Conservation (phyloP, 2,113 vertebrate genomes). For the Heptranchias perlo region DNA sequence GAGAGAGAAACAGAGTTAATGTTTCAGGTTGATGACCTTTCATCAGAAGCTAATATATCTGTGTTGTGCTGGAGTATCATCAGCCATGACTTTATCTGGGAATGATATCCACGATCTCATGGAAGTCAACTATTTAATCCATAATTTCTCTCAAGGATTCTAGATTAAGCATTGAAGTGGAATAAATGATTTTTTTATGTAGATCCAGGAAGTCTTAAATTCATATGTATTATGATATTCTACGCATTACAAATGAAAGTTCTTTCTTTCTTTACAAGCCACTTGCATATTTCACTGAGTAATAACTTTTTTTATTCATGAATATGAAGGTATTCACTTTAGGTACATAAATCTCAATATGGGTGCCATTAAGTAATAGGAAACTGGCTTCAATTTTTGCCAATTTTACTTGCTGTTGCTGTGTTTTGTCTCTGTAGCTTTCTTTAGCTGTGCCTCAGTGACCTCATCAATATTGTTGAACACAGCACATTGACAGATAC, state of each 20-base stretch:
- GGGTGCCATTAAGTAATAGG: neutral
- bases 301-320: neutral
- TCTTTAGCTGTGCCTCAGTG: neutral
- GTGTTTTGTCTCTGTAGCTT: neutral
- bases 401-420: slow-evolving; percentile 5
- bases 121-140: neutral
- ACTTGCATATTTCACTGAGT: neutral
- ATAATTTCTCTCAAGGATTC: neutral
- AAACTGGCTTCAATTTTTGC: neutral
- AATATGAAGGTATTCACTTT: neutral
- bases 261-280: neutral
- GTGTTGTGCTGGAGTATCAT: neutral
- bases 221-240: neutral
- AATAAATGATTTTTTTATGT: neutral
- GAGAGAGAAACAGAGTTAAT: no score
- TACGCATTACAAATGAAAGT: neutral
- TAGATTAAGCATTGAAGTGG: neutral
- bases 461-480: neutral
- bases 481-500: neutral
- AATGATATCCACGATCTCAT: neutral
- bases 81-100: neutral
- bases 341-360: neutral
- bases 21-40: no score
- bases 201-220: neutral
- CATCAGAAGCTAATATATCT: no score